A percentile compares a stretch with the other conserved stretches of the same genome.
These are phyloP conservation scores for Trichechus manatus DNA, from an alignment of 2,113 vertebrate species.

Conservation along the genomic window DNA sequence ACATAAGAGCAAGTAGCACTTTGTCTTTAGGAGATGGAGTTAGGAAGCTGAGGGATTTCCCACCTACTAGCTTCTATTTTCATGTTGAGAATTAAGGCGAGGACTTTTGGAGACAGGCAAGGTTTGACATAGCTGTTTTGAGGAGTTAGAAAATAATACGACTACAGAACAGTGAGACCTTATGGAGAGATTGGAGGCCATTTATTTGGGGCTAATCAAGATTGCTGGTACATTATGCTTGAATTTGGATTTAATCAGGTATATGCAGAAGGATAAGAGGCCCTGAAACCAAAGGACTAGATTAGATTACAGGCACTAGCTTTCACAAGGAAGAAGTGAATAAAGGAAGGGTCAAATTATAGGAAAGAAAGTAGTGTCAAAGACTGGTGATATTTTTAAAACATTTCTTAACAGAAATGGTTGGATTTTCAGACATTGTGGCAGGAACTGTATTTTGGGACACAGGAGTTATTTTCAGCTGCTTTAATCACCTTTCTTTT, in stretches of 20 bases:
- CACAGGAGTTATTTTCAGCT: neutral
- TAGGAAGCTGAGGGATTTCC: neutral
- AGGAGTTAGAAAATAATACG: neutral
- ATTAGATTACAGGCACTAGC: neutral
- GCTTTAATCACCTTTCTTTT: neutral
- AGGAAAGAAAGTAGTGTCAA: neutral
- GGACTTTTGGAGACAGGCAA: neutral
- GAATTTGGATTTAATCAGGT: constrained; percentile 1
- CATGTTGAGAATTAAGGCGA: neutral
- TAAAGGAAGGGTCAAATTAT: neutral
- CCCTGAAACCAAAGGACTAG: neutral
- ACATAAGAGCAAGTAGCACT: neutral
- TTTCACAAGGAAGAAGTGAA: neutral
- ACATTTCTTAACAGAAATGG: neutral
- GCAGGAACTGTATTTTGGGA: neutral
- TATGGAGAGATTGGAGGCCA: neutral
- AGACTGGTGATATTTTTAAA: neutral
- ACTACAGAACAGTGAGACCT: neutral
- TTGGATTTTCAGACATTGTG: neutral
- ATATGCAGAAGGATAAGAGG: neutral
- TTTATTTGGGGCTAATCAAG: neutral
- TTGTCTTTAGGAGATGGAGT: neutral
- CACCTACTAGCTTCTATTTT: neutral
- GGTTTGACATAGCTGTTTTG: neutral
- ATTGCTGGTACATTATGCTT: neutral